Evolutionary conservation across 2,113 vertebrate genomes (phyloP).

Genomic region (Phainopepla nitens): DNA sequence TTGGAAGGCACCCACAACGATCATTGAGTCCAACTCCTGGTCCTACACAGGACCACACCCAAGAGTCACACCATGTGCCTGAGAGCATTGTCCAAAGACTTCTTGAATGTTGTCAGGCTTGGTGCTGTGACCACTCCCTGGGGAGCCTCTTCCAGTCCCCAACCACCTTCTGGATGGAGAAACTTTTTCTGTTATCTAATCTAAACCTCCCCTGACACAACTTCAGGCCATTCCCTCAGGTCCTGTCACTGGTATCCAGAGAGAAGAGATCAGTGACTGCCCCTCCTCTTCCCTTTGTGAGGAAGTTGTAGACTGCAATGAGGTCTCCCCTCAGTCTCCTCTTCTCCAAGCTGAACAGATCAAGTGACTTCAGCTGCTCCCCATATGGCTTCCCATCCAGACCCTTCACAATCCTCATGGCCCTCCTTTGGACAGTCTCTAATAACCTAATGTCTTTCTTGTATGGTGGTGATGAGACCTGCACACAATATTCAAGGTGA

Average conservation of each 20-base stretch:
- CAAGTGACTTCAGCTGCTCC: neutral
- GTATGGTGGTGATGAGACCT: neutral
- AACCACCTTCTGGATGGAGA: neutral
- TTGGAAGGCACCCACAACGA: neutral
- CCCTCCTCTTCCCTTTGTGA: fast-evolving
- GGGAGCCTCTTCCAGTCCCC: fast-evolving
- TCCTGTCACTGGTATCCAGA: neutral
- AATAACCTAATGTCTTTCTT: neutral
- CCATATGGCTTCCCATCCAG: neutral
- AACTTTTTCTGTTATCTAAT: neutral
- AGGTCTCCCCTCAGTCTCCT: neutral
- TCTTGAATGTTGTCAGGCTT: neutral
- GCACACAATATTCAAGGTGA: too few relatives aligned
- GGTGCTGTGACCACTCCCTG: neutral
- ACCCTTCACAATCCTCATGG: fast-evolving
- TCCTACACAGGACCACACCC: neutral
- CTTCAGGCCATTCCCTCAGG: neutral
- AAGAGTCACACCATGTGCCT: neutral
- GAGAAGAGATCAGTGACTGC: neutral
- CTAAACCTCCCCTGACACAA: neutral
- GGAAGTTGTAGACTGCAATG: neutral
- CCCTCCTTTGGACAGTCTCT: too few relatives aligned
- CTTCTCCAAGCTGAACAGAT: neutral
- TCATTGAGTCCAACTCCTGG: neutral
- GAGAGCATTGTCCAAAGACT: neutral